Percentiles rank a stretch among this genome's conserved stretches.
These are phyloP conservation scores for Phenganax subtilis DNA, from an alignment of 92 coral and sea anemone genomes.

Conservation along the genomic window DNA sequence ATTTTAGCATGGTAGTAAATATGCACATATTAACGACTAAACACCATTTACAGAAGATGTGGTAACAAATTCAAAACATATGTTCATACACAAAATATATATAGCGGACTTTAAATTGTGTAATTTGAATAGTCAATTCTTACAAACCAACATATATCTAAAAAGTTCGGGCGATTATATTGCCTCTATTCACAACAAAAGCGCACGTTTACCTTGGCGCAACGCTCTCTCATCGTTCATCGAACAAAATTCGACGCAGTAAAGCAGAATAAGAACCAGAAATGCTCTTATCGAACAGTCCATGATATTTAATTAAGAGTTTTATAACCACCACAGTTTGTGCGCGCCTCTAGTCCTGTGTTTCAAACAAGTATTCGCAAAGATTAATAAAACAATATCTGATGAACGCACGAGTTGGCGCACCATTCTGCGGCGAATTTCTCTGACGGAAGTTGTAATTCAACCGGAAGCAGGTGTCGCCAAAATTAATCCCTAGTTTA, in stretches of 20 bases:
- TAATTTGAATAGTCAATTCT: too few relatives aligned
- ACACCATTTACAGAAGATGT: too few relatives aligned
- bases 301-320: neutral
- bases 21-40: too few relatives aligned
- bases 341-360: neutral
- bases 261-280: neutral
- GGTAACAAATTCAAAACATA: too few relatives aligned
- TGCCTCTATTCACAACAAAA: too few relatives aligned
- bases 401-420: constrained; percentile 3
- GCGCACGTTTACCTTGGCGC: neutral
- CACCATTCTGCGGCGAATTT: neutral
- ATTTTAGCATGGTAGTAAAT: too few relatives aligned
- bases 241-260: neutral
- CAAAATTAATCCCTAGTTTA: neutral
- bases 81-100: too few relatives aligned
- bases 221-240: neutral
- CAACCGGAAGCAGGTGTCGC: constrained; percentile 13
- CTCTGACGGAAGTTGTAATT: constrained; percentile 11
- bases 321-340: constrained; percentile 4
- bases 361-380: neutral
- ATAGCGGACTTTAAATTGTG: too few relatives aligned
- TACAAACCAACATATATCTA: too few relatives aligned
- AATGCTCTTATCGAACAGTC: neutral
- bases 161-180: too few relatives aligned
- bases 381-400: constrained; percentile 13